Base-by-base conservation (phyloP, 2,888 invertebrate genomes). In the Diadegma fenestrale region DNA sequence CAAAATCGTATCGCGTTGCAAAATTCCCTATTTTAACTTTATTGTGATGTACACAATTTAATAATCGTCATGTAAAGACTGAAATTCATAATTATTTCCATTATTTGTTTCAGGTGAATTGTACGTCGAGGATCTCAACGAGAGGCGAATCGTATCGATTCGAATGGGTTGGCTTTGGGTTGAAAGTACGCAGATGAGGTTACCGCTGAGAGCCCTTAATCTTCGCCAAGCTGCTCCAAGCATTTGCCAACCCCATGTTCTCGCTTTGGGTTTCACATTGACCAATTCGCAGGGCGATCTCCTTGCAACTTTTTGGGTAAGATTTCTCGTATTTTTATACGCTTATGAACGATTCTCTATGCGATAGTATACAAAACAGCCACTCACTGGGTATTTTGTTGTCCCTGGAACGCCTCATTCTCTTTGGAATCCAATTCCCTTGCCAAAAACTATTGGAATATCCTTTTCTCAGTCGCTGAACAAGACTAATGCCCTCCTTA, bases 151-250 rank as follows among this genome's bases (percentile, higher is more conserved):
- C 86, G 93, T 93, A 71, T 92, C 91, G 86, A 93, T 94, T 88
- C 90, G 93, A 80, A 94, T 94, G 93, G 93, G 93, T 51, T 93
- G 92, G 92, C 88, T 94, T 69, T 94, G 93, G 93, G 93, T 93
- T 83, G 94, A 94, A 87, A 92, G 92, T 77, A 93, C 93, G 19
- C 91, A 91, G 80, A 93, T 92, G 93, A 90, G 91, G 78, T 85
- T 93, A 79, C 91, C 94, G 3, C 85, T 94, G 85, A 91, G 94
- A 87, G 92, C 93, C 30, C 90, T 94, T 86, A 94, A 94, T 89
- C 91, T 94, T 19, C 92, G 92, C 33, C 94, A 93, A 85, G 93
- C 93, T 41, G 86, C 90, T 45, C 90, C 93, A 22, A 91, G 91
- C 76, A 89, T 92, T 79, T 92, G 92, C 85, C 93, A 93, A 85